Conservation (phyloP, 2,888 invertebrate species). For the Macrophya alboannulata region DNA sequence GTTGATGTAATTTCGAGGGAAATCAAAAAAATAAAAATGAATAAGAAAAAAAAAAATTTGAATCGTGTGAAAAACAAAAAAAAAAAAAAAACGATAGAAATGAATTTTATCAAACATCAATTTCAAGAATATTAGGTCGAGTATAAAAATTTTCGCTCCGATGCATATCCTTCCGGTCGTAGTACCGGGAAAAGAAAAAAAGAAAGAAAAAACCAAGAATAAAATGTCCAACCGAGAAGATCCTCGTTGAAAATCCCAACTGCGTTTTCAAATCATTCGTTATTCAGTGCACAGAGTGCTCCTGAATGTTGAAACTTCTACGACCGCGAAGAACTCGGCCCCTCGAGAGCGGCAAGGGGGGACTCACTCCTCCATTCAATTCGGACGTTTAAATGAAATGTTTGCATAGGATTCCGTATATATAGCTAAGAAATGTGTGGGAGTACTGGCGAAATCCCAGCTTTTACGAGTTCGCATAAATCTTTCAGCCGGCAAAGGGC, state of each 20-base stretch:
- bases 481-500: conserved; percentile 21
- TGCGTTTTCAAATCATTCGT: conserved; percentile 14
- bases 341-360: no score
- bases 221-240: no score
- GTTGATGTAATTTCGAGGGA: no score
- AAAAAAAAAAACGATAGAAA: no score
- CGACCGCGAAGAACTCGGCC: conserved; percentile 4
- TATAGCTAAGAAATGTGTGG: conserved; percentile 24
- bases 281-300: conserved; percentile 31
- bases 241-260: background rate
- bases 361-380: conserved; percentile 25
- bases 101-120: no score
- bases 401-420: conserved; percentile 36
- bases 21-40: no score
- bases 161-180: no score
- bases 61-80: background rate
- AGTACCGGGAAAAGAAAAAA: background rate
- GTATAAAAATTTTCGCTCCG: no score
- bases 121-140: no score
- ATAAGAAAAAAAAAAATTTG: no score
- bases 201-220: background rate
- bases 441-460: conserved; percentile 39
- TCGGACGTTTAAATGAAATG: conserved; percentile 46
- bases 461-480: conserved; percentile 52
- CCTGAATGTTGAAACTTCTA: background rate